Evolutionary conservation across 2,888 invertebrate species (phyloP), one percentile per base, ranked within the genome.

Genomic region (Nudaria mundana): DNA sequence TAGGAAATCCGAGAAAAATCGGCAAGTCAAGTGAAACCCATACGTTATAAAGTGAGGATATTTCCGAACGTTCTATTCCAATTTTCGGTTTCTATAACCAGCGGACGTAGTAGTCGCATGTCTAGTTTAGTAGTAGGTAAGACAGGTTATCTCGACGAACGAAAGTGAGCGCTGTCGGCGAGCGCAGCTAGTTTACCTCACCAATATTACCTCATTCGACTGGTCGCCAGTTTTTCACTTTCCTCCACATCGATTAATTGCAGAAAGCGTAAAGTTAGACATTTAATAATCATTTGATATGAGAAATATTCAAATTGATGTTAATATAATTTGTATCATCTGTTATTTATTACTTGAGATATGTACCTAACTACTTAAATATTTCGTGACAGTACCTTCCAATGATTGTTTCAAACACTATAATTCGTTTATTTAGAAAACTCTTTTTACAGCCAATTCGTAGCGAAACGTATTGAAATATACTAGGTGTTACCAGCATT

Each of bases 231-330:
- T 75, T 75, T 81, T 83, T 84, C 84, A 84, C 86, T 86, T 86
- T 86, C 80, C 67, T 81, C 50, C 24, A 52, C 43, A 46, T 81
- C 49, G 22, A 53, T 40, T 46, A 66, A 63, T 51, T 47, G 65
- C 81, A 82, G 85, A 85, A 86, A 86, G 85, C 85, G 81, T 80
- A 65, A 78, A 77, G 58, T 67, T 71, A n/a, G n/a, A n/a, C n/a
- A n/a, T 13, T 35, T 30, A 30, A 30, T 42, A 33, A 30, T 20
- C 30, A 26, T 30, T 28, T 20, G 26, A 28, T 37, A 18, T 22
- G 12, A 32, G 15, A 41, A 33, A 33, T 18, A 29, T 3, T 33
- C 23, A 33, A 28, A 36, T 33, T 33, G 13, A 39, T 32, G 16
- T 24, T 24, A 12, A 18, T 30, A n/a, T n/a, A n/a, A n/a, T n/a